Evolutionary conservation across 2,888 invertebrate genomes (phyloP).

Genomic region (Autographa pulchrina): DNA sequence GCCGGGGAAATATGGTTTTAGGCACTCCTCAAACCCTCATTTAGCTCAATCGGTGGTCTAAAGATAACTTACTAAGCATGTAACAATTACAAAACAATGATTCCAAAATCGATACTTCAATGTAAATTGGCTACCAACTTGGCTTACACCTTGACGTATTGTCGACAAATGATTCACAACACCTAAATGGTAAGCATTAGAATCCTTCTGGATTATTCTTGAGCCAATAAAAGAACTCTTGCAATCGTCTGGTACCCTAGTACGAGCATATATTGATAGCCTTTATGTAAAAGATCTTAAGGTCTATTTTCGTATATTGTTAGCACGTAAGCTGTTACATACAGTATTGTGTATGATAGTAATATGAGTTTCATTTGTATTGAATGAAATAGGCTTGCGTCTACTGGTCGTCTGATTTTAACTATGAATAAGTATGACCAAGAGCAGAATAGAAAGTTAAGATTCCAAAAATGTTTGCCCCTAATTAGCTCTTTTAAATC

Average conservation of each 20-base stretch:
- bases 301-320: not conserved
- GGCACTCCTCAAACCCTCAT: too few species aligned
- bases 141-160: slow-evolving; percentile 21
- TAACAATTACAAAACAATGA: slow-evolving; percentile 37
- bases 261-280: not conserved
- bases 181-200: slow-evolving; percentile 12
- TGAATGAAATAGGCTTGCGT: not conserved
- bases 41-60: too few species aligned
- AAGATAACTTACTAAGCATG: not conserved
- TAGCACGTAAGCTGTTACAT: not conserved
- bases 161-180: slow-evolving; percentile 30
- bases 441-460: too few species aligned
- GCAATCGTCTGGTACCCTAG: too few species aligned
- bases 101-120: slow-evolving; percentile 30
- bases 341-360: too few species aligned
- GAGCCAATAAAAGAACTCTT: not conserved
- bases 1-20: too few species aligned
- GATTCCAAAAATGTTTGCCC: too few species aligned
- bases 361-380: not conserved
- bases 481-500: too few species aligned
- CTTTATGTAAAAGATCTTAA: not conserved
- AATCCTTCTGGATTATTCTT: slow-evolving; percentile 29
- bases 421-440: too few species aligned
- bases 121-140: slow-evolving; percentile 27
- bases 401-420: not conserved